Base-by-base conservation (phyloP, 2,888 invertebrate species). In the Meloe dianella region DNA sequence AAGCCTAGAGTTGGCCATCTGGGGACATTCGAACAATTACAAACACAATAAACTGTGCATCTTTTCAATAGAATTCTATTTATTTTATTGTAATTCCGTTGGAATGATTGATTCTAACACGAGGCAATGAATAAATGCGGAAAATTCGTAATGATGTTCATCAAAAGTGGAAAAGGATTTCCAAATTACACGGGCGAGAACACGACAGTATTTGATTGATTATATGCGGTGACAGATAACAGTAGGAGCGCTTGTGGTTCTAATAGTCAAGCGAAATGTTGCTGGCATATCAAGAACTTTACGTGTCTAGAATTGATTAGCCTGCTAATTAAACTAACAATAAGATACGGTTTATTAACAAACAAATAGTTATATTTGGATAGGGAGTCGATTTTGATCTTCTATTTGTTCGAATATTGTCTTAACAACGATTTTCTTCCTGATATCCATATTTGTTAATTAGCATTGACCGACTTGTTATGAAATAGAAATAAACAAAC, bases 301-400 rank as follows among this genome's bases (percentile, higher is more conserved):
- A 65, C 67, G 63, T 75, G 78, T 73, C 68, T 71, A 60, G 76
- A 77, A 78, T 78, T 75, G 74, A 73, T 71, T 74, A 77, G 75
- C 70, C 69, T 71, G 67, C 74, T 78, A 77, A 78, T 78, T 77
- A 77, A 74, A 73, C 72, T 71, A 64, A 69, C 71, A 72, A 62
- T 61, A 68, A 20, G 65, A 63, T 68, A 68, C 63, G 30, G 57
- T 47, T 20, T 20, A 47, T 20, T 47, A 47, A 47, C 63, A 63
- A 62, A 63, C 58, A 65, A 65, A 68, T 35, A 60, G 59, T 54
- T 27, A 56, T 14, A 54, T 35, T 35, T 1, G 14, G 1, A 35
- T 14, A 14, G 12, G 2, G 12, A 14, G 35, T 14, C 14, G 14
- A 14, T 47, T 17, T 47, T 17, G 41, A 62, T 65, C 51, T 47